Conservation (phyloP, 1,140 invertebrate genomes). For the Zaprionus africanus region DNA sequence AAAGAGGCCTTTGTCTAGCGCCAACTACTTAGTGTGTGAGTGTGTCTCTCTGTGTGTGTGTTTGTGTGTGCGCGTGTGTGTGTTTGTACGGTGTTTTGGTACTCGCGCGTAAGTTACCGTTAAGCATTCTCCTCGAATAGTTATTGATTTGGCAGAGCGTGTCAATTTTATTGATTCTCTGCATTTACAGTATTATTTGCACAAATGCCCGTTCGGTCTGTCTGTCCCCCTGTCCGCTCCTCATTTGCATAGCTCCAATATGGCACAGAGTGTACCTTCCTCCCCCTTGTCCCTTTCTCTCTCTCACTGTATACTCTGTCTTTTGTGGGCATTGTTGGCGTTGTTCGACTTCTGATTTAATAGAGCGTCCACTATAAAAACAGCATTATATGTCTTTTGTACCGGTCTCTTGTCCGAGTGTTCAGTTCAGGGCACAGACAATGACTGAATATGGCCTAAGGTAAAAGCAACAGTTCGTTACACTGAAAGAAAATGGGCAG, state of each 20-base stretch:
- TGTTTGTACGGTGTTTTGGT: constrained; percentile 15
- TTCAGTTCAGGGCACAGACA: neutral
- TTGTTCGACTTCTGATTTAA: constrained; percentile 33
- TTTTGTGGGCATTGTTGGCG: constrained; percentile 20
- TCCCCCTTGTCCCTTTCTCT: neutral
- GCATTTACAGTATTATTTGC: constrained; percentile 39
- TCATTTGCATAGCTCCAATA: constrained; percentile 36
- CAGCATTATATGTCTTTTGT: constrained; percentile 13
- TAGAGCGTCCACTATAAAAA: constrained; percentile 29
- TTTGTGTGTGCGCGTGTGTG: constrained; percentile 1
- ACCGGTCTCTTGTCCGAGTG: constrained; percentile 5
- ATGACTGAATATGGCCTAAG: constrained; percentile 1
- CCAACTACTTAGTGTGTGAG: constrained; percentile 2
- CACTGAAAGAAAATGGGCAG: constrained; percentile 13
- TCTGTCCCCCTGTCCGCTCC: neutral
- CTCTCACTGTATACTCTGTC: constrained; percentile 6
- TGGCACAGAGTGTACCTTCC: constrained; percentile 6
- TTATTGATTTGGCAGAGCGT: constrained; percentile 37
- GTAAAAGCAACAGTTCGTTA: constrained; percentile 24
- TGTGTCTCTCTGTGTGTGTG: neutral
- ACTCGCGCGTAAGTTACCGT: constrained; percentile 38
- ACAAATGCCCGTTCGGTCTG: neutral
- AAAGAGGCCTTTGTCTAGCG: constrained; percentile 36
- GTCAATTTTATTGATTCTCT: constrained; percentile 26
- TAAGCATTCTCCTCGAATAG: constrained; percentile 39